These are phyloP conservation scores for Nothoprocta pentlandii DNA, from an alignment of 2,113 vertebrate genomes.

Conservation along the genomic window DNA sequence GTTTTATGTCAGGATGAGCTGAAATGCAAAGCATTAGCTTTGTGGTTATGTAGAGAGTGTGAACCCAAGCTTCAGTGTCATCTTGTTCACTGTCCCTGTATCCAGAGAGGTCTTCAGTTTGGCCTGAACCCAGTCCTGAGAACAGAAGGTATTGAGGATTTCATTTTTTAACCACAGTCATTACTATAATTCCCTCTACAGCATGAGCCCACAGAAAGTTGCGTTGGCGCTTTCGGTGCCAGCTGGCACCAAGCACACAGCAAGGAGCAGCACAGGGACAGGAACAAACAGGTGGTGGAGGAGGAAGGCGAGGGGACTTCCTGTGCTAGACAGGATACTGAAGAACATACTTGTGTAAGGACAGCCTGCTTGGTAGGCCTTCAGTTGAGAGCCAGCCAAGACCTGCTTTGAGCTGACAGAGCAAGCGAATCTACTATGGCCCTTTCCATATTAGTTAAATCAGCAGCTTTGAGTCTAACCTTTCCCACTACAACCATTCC, in stretches of 20 bases:
- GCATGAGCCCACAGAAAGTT: neutral
- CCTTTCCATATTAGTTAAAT: neutral
- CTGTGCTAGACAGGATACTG: neutral
- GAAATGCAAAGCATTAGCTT: neutral
- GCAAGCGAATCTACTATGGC: neutral
- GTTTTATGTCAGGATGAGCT: neutral
- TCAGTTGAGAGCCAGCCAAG: neutral
- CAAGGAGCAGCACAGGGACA: neutral
- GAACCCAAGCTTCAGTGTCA: neutral
- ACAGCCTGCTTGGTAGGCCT: neutral
- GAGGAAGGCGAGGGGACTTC: neutral
- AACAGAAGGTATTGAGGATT: neutral
- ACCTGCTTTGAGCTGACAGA: neutral
- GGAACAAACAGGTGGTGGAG: neutral
- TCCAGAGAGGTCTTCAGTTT: neutral
- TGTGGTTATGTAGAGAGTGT: neutral
- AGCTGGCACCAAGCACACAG: neutral
- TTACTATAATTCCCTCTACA: neutral
- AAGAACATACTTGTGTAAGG: neutral
- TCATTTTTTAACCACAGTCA: neutral
- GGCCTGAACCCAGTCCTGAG: neutral
- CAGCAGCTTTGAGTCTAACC: neutral
- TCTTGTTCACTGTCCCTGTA: neutral
- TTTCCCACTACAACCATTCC: neutral
- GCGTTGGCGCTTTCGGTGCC: neutral